A percentile compares a stretch with the other conserved stretches of the same genome.
Evolutionary conservation across 2,888 invertebrate species (phyloP).

Genomic region (Lucinisca nassula): DNA sequence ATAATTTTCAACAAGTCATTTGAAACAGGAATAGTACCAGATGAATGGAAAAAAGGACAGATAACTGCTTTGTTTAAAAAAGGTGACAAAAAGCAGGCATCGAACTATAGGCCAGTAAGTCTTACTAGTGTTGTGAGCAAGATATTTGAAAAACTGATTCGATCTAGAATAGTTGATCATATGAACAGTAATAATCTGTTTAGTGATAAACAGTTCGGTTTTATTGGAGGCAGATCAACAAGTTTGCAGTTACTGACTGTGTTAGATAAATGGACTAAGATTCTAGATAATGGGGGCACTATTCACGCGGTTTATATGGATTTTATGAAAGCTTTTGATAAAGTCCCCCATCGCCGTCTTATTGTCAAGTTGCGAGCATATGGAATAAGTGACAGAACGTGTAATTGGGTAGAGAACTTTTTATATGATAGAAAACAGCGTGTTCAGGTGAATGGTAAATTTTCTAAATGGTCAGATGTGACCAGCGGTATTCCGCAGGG

Average conservation of each 20-base stretch:
- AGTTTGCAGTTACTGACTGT: constrained; percentile 23
- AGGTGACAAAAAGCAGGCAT: constrained; percentile 20
- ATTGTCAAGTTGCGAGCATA: background rate
- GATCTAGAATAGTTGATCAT: constrained; percentile 21
- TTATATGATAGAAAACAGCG: background rate
- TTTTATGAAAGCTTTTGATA: constrained; percentile 11
- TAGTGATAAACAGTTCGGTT: constrained; percentile 44
- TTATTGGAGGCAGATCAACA: constrained; percentile 22
- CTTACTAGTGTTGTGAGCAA: constrained; percentile 2
- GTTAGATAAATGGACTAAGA: constrained; percentile 1
- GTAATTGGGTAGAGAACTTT: background rate
- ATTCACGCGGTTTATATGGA: background rate
- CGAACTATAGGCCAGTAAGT: constrained; percentile 37
- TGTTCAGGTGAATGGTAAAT: background rate
- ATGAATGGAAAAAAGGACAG: constrained; percentile 5
- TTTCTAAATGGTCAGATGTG: background rate
- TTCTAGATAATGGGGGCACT: background rate
- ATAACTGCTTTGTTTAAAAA: constrained; percentile 32
- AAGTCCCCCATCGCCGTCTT: background rate
- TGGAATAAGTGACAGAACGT: background rate
- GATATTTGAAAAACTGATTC: constrained; percentile 20
- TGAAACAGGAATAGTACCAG: background rate
- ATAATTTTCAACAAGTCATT: background rate
- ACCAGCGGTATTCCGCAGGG: background rate
- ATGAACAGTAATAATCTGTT: constrained; percentile 30